Base-by-base conservation (phyloP, 2,888 invertebrate species). In the Dascillus cervinus region DNA sequence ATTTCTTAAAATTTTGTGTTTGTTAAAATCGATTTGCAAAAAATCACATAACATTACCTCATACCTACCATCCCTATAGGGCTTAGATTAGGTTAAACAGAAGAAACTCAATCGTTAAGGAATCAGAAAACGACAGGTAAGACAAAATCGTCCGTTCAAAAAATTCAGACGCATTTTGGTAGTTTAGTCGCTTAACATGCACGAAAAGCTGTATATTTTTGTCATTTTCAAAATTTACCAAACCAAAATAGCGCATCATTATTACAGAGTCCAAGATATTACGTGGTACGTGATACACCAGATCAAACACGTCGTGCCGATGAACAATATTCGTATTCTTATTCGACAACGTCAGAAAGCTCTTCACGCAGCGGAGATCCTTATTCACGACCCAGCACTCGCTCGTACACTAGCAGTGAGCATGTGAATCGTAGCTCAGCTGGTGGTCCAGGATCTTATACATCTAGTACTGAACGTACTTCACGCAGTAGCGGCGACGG, bases 181-280 rank as follows among this genome's bases (percentile, higher is more conserved):
- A n/a, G 5, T 23, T 23, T 11, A 25, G 23, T 30, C n/a, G 30
- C 30, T 23, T 30, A 30, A 30, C 24, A 2, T 19, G 31, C 31
- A 31, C 31, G 31, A 13, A 13, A n/a, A n/a, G n/a, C n/a, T n/a
- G n/a, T n/a, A n/a, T n/a, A n/a, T n/a, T n/a, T n/a, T n/a, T n/a
- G n/a, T n/a, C n/a, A n/a, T n/a, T n/a, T n/a, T n/a, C n/a, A n/a
- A n/a, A n/a, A n/a, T n/a, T n/a, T n/a, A n/a, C n/a, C n/a, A n/a
- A n/a, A n/a, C n/a, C n/a, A n/a, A n/a, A n/a, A n/a, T n/a, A n/a
- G n/a, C n/a, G n/a, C n/a, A n/a, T n/a, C n/a, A n/a, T n/a, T n/a
- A n/a, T n/a, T n/a, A n/a, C n/a, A 88, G 88, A 87, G 81, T 71
- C 85, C 88, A 57, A 82, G 88, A 67, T 82, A 85, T 75, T 86